Base-by-base conservation (phyloP, 2,113 vertebrate genomes). In the Tichodroma muraria region DNA sequence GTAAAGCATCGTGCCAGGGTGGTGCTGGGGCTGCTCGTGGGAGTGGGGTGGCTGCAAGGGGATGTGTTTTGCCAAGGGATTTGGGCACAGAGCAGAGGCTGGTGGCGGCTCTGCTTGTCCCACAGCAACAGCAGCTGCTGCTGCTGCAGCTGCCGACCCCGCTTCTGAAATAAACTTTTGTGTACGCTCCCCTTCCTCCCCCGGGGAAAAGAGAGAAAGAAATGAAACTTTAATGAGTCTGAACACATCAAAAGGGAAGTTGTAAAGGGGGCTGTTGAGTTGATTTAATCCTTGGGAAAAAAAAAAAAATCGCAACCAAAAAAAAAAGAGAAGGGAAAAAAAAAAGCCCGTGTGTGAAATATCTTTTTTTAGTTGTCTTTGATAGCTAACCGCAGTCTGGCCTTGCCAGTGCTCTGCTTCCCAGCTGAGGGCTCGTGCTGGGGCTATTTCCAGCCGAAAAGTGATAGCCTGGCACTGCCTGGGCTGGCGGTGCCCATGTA, bases 81-180 rank as follows among this genome's bases (percentile, higher is more conserved):
- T 94, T 54, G 60, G 84, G 75, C 21, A 61, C 10, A 8, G 59
- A 50, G 52, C 23, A 57, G 72, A 44, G 63, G 66, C 80, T 61
- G 35, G 30, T 13, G 38, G 85, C 88, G 93, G 84, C 84, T 92
- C 47, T 0, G 2, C 87, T 77, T 28, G 78, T 85, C 94, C 93
- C 68, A 17, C 80, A 65, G 93, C 86, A 31, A 30, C 59, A 85
- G 80, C 94, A 96, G 91, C 93, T 95, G 95, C 93, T 96, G 94
- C 91, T 66, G 66, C 83, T 66, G 96, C 95, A 95, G 94, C 96
- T 97, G 93, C 80, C 21, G 21, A 37, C 81, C 76, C 93, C 0
- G 61, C 82, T 86, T 80, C 93, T 95, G 85, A 95, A 96, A 88
- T 93, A 83, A 96, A 96, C 90, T 97, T 96, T 93, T 94, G 93